Base-by-base conservation (phyloP, 1,140 invertebrate species). In the Ridgeia piscesae region DNA sequence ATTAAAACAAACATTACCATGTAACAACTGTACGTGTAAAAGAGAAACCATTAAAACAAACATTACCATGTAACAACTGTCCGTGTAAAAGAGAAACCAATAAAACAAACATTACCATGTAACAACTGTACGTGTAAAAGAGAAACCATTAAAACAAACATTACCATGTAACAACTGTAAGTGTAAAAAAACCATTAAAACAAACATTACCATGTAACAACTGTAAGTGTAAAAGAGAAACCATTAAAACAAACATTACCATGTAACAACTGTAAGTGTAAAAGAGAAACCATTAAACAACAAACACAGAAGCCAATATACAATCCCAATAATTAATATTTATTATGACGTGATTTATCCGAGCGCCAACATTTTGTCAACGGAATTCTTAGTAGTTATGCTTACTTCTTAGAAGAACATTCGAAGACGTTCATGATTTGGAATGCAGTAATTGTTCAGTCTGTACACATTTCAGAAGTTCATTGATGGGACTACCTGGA, bases 1-100 rank as follows among this genome's bases (percentile, higher is more conserved):
- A 92, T 21, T 50, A 91, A 33, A 93, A 14, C 42, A 91, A 92
- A 33, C 92, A 77, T 21, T 77, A 77, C 58, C 58, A 21, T 9
- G 4, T 77, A 21, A 27, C 58, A 50, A 50, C 21, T 50, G 58
- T 31, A 77, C n/a, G 11, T 42, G 42, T 42, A 42, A 42, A 42
- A 42, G 42, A 42, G 11, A 42, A n/a, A n/a, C n/a, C n/a, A n/a
- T n/a, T n/a, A 77, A 77, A 4, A 77, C 4, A 77, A 77, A 77
- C 58, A 31, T 21, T 77, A 77, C 58, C 58, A 21, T 9, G 4
- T 77, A 21, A 27, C 58, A 50, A 50, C 21, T 50, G 58, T 31
- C 11, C n/a, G 11, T 42, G 42, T 42, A 42, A 42, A 42, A 42
- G 42, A 42, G 11, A 42, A n/a, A n/a, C n/a, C n/a, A n/a, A n/a